Percentiles rank a stretch among this genome's conserved stretches.
phyloP scores from a whole-genome alignment of 2,888 invertebrate genomes.

The Craniophora ligustri region DNA sequence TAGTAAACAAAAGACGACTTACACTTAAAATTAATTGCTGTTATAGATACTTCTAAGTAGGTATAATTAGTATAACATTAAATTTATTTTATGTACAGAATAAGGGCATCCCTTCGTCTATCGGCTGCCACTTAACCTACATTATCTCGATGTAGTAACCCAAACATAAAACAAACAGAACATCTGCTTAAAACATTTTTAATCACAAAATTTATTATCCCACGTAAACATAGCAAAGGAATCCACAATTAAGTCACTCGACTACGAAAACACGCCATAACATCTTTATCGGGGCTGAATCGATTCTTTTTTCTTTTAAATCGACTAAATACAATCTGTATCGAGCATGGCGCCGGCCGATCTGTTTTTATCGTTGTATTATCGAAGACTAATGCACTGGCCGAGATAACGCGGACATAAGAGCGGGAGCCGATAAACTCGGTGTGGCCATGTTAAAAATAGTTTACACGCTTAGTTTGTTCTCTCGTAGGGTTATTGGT shows the following conservation, averaged over 20 bases:
- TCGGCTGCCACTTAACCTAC: slow-evolving; percentile 41
- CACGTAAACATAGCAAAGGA: slow-evolving; percentile 74
- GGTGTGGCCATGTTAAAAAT: slow-evolving; percentile 88
- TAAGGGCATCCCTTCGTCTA: slow-evolving; percentile 21
- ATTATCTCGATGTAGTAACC: slow-evolving; percentile 47
- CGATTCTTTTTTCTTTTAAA: slow-evolving; percentile 83
- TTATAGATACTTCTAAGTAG: too few species aligned
- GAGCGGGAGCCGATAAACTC: slow-evolving; percentile 86
- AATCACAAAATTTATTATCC: slow-evolving; percentile 67
- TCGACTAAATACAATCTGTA: slow-evolving; percentile 82
- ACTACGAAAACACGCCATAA: slow-evolving; percentile 82
- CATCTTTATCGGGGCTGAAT: slow-evolving; percentile 83
- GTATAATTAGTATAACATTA: slow-evolving; percentile 39
- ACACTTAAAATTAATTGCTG: too few species aligned
- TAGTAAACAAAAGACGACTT: too few species aligned
- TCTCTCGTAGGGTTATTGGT: slow-evolving; percentile 62
- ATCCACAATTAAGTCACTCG: slow-evolving; percentile 85
- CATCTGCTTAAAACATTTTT: slow-evolving; percentile 60
- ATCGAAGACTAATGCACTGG: slow-evolving; percentile 88
- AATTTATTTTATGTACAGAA: slow-evolving; percentile 31
- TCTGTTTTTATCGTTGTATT: slow-evolving; percentile 85
- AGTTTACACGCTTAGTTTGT: slow-evolving; percentile 86
- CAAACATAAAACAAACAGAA: slow-evolving; percentile 59
- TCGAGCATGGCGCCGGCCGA: slow-evolving; percentile 86
- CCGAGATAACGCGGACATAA: slow-evolving; percentile 83